phyloP scores from a whole-genome alignment of 2,888 invertebrate species.

The Agrotis segetum region DNA sequence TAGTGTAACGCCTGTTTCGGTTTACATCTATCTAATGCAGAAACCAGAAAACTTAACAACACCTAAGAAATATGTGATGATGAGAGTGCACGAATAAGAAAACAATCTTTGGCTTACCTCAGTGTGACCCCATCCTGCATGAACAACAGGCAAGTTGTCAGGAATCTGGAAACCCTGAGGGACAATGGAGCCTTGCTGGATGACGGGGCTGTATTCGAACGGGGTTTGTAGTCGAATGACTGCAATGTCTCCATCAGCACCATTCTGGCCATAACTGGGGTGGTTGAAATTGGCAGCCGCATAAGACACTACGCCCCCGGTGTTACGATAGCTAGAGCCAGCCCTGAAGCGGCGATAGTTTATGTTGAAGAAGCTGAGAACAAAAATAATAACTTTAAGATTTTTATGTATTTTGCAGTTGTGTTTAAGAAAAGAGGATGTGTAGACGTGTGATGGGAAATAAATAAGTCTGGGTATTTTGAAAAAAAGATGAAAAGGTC shows the following conservation, averaged over 20 bases:
- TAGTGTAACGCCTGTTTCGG: too few relatives aligned
- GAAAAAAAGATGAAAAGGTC: too few relatives aligned
- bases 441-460: too few relatives aligned
- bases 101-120: constrained; percentile 62
- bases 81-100: too few relatives aligned
- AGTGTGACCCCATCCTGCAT: constrained; percentile 77
- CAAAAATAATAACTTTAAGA: too few relatives aligned
- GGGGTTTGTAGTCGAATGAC: constrained; percentile 66
- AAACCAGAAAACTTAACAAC: too few relatives aligned
- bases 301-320: constrained; percentile 71
- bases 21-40: too few relatives aligned
- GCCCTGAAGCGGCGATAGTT: constrained; percentile 63
- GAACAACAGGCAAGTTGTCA: constrained; percentile 67
- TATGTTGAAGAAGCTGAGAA: constrained; percentile 3
- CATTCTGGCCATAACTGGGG: constrained; percentile 66
- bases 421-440: too few relatives aligned
- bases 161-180: constrained; percentile 60
- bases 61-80: too few relatives aligned
- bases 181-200: constrained; percentile 68
- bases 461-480: too few relatives aligned
- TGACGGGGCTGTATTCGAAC: constrained; percentile 61
- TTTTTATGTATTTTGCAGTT: background rate
- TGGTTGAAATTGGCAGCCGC: constrained; percentile 69
- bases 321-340: constrained; percentile 73
- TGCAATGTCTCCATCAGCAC: constrained; percentile 73